These are phyloP conservation scores for Corbicula japonica DNA, from an alignment of 2,888 invertebrate genomes.

Conservation along the genomic window DNA sequence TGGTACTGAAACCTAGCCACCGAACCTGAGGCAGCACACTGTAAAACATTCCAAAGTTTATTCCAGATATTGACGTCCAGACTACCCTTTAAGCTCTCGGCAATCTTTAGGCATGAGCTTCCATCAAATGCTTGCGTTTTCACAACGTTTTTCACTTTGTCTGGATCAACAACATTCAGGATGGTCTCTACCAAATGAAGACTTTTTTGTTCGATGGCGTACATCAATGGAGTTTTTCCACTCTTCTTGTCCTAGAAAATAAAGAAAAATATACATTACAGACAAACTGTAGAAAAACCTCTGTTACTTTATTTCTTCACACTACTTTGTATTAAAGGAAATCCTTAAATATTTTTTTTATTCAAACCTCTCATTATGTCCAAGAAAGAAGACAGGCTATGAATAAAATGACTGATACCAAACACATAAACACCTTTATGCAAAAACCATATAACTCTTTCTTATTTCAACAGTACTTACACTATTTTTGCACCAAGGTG, in stretches of 20 bases:
- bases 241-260: constrained; percentile 79
- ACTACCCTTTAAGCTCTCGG: constrained; percentile 74
- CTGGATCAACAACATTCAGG: constrained; percentile 72
- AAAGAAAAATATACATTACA: background rate
- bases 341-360: no score
- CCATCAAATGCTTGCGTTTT: constrained; percentile 79
- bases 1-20: constrained; percentile 21
- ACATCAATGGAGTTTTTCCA: constrained; percentile 83
- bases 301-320: no score
- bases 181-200: constrained; percentile 74
- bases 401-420: no score
- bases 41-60: constrained; percentile 71
- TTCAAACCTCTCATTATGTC: no score
- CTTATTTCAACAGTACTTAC: no score
- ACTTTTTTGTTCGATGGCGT: constrained; percentile 79
- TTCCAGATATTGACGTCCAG: constrained; percentile 71
- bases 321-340: no score
- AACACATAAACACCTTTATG: no score
- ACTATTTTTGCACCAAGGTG: no score
- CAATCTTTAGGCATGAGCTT: constrained; percentile 76
- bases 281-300: no score
- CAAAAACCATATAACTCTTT: no score
- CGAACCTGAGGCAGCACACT: constrained; percentile 47
- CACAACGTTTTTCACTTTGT: constrained; percentile 72
- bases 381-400: no score